A percentile compares a stretch with the other conserved stretches of the same genome.
phyloP scores from a whole-genome alignment of 1,140 invertebrate species.

The Chelonus insularis region DNA sequence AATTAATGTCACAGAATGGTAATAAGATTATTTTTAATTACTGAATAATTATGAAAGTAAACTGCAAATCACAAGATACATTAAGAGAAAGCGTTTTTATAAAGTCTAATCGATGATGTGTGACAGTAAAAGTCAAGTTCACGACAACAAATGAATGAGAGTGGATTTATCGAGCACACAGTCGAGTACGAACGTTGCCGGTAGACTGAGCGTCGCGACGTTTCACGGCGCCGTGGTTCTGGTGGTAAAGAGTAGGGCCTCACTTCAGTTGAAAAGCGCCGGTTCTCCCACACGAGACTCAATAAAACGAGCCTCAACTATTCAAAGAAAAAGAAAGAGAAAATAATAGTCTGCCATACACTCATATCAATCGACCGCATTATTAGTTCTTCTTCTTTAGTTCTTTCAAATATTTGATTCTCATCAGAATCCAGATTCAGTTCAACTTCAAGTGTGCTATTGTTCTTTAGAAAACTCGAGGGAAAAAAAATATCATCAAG shows the following conservation, averaged over 20 bases:
- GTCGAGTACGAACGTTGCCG: constrained; percentile 49
- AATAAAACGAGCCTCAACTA: background rate
- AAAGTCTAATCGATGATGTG: no score
- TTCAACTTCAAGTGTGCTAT: no score
- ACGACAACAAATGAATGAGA: background rate
- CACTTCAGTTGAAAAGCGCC: background rate
- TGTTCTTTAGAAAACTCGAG: no score
- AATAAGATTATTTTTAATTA: no score
- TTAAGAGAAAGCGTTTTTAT: no score
- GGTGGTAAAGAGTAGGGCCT: constrained; percentile 24
- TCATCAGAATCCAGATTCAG: no score
- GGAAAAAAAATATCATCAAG: no score
- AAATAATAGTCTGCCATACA: background rate
- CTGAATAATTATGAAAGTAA: no score
- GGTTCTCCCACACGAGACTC: constrained; percentile 14
- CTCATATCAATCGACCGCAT: constrained; percentile 1
- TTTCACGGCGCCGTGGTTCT: constrained; percentile 41
- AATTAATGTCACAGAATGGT: no score
- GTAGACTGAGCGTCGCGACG: constrained; percentile 57
- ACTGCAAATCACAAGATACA: no score
- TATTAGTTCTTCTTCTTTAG: background rate
- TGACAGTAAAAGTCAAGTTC: background rate
- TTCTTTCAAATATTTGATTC: background rate
- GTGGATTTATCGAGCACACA: background rate
- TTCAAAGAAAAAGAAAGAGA: background rate